Evolutionary conservation across 1,140 invertebrate genomes (phyloP), one percentile per base, ranked within the genome.

Genomic region (Eubasilissa regina): DNA sequence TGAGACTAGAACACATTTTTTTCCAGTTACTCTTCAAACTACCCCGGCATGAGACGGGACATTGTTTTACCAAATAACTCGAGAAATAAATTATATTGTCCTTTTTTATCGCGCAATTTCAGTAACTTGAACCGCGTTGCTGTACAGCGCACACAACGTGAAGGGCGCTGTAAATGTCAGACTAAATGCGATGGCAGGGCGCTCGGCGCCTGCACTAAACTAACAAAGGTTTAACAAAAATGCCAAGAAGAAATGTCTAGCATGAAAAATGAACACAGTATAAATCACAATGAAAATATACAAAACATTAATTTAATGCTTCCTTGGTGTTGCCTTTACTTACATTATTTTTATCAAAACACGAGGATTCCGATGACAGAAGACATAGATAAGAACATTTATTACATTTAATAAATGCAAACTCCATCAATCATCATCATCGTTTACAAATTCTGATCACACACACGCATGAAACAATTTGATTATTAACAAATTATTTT

Each of bases 81-180:
- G 58, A 25, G 13, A 8, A 11, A 25, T 70, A 70, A 53, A 70
- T 35, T 51, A 70, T 70, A 64, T 35, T 43, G 60, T 64, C 1
- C 25, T 7, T 13, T 64, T 64, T 64, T 64, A 25, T 1, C 19
- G 21, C 6, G 7, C 21, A 19, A 51, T 53, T 70, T 53, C 0
- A 47, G 45, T 21, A 51, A 70, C 44, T 51, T 25, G 11, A 51
- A 47, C 6, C 15, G 48, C 47, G 66, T 11, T 17, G 58, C 58
- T 51, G 58, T 25, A 21, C 19, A 62, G 15, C 15, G 21, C 17
- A 25, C 19, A 15, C 35, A 48, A 70, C 60, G 64, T 21, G 75
- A 53, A 66, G 56, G 62, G 60, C 76, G 72, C 68, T 81, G 25
- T 45, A 75, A 81, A 81, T 81, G 80, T 81, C 80, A 81, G 62